phyloP scores from a whole-genome alignment of 2,113 vertebrate genomes.

The rabbit (Oryctolagus cuniculus) region mOryCun1.1 NC_091439.1:127119501-127120000 shows the following conservation, averaged over 20 bases:
- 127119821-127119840: conserved; percentile 72
- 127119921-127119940: conserved; percentile 74
- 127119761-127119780: conserved; percentile 77
- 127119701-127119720: conserved; percentile 84
- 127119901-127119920: conserved; percentile 68
- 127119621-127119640: conserved; percentile 85
- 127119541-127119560: conserved; percentile 82
- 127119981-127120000: conserved; percentile 47
- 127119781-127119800: conserved; percentile 40
- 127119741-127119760: conserved; percentile 92
- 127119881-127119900: conserved; percentile 77
- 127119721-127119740: conserved; percentile 87
- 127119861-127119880: conserved; percentile 78
- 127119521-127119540: conserved; percentile 82
- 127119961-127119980: conserved; percentile 71
- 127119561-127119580: conserved; percentile 80
- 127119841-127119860: conserved; percentile 69
- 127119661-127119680: conserved; percentile 88
- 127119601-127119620: conserved; percentile 85
- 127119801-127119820: conserved; percentile 71
- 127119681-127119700: conserved; percentile 84
- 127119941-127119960: conserved; percentile 63
- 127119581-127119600: conserved; percentile 86
- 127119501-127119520: conserved; percentile 67
- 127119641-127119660: conserved; percentile 84